Evolutionary conservation across 2,888 invertebrate genomes (phyloP), one percentile per base, ranked within the genome.

Genomic region (Heliconius aoede): DNA sequence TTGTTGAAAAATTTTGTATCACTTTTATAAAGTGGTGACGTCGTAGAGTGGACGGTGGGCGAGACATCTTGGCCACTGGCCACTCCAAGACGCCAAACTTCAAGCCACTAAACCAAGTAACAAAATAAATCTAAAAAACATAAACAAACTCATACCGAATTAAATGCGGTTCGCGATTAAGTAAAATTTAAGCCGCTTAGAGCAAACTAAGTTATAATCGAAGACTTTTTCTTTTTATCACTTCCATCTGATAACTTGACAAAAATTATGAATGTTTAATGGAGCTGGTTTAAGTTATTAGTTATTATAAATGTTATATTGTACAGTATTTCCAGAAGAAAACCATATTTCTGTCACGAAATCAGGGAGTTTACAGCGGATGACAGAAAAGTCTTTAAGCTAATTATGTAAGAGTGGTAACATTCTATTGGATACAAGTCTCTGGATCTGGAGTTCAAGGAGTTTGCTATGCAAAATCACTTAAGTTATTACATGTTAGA

Each of bases 391-490:
- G 72, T 36, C 65, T 69, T 72, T 62, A 30, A 69, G 73, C 15
- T 58, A 64, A 79, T 80, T 76, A 75, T 79, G 79, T 79, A 65
- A 80, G 81, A 83, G 82, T 83, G 85, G 83, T 82, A 82, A 84
- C 85, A 85, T 86, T 85, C 90, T 91, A 86, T 84, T 73, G 91
- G 74, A 78, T 85, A 85, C 86, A 88, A 86, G 86, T 82, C 85
- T 80, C 80, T 84, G 58, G 82, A 55, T 81, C 84, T 83, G 82
- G 85, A 82, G 80, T 84, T 81, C 80, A 80, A 80, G 87, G 88
- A 88, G 84, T 86, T 89, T 90, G 94, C 93, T 93, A 86, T 88
- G 94, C 94, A 91, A 92, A 91, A 86, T 58, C 65, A 86, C 76
- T 69, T 64, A 83, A 73, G 55, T 82, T 78, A 85, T 83, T 84